Evolutionary conservation across 2,888 invertebrate genomes (phyloP), one percentile per base, ranked within the genome.

Genomic region (Phania funesta): DNA sequence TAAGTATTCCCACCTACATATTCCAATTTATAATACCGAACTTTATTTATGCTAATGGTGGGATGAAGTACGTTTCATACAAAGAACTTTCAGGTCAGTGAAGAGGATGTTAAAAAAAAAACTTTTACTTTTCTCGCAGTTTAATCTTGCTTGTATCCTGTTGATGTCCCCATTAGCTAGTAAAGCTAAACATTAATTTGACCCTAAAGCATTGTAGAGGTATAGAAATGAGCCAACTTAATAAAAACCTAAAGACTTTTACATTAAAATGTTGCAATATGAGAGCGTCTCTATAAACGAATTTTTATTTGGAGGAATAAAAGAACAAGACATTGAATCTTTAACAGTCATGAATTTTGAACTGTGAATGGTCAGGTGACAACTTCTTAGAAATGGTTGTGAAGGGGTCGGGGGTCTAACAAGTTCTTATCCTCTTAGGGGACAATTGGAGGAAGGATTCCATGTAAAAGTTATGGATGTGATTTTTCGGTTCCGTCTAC

Each of bases 161-260:
- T 50, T 75, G 38, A 79, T 71, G 71, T 73, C 58, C 60, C 60
- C 60, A 81, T 76, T 81, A 73, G 20, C 29, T 52, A 18, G 77
- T 38, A 73, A 67, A 77, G 35, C 35, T 62, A 54, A 77, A 67
- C 81, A 77, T 81, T 81, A 81, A 89, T 89, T 87, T 88, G 82
- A 87, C 88, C 89, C 88, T 82, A 83, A 87, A 89, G 89, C 87
- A 74, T 85, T 87, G 86, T 88, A 87, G 89, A 87, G 81, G 85
- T 84, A 85, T 85, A 86, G 84, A 85, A 84, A 85, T 85, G 78
- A 80, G 79, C 81, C 32, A 38, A 26, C 18, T 38, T 44, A 84
- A 24, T 44, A 24, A 22, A 20, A 86, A 85, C 73, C 82, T 81
- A 54, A 56, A 52, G 77, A 80, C 60, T 70, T 65, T 29, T 68